Conservation (phyloP, 2,113 vertebrate species). For the Sardina pilchardus region DNA sequence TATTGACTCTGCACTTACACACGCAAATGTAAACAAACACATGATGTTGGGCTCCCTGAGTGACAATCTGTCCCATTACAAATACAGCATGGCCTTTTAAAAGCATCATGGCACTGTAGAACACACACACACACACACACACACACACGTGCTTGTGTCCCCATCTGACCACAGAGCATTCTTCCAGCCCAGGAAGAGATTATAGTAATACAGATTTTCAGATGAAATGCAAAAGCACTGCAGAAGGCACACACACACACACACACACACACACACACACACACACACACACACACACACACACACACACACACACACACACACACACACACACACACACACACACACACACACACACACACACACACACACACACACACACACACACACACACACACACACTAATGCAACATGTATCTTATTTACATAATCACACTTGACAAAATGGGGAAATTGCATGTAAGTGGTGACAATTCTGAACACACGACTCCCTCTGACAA, state of each 20-base stretch:
- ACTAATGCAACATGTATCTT: background rate
- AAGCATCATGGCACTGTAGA: background rate
- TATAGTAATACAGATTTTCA: background rate
- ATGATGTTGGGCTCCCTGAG: background rate
- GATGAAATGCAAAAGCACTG: constrained; percentile 37
- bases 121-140: constrained; percentile 27
- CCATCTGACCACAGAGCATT: constrained; percentile 58
- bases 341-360: constrained; percentile 29
- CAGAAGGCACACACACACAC: background rate
- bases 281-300: constrained; percentile 37
- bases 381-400: constrained; percentile 38
- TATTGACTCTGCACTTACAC: background rate
- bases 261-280: constrained; percentile 38
- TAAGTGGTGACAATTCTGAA: background rate
- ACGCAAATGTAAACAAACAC: background rate
- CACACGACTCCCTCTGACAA: background rate
- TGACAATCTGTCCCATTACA: background rate
- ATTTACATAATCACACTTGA: background rate
- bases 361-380: constrained; percentile 14
- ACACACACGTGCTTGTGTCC: constrained; percentile 49
- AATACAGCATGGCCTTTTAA: background rate
- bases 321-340: constrained; percentile 21
- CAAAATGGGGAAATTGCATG: background rate
- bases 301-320: background rate
- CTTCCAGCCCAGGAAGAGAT: constrained; percentile 29